Conservation (phyloP, 92 coral and sea anemone genomes). For the Actinernus sp. region DNA sequence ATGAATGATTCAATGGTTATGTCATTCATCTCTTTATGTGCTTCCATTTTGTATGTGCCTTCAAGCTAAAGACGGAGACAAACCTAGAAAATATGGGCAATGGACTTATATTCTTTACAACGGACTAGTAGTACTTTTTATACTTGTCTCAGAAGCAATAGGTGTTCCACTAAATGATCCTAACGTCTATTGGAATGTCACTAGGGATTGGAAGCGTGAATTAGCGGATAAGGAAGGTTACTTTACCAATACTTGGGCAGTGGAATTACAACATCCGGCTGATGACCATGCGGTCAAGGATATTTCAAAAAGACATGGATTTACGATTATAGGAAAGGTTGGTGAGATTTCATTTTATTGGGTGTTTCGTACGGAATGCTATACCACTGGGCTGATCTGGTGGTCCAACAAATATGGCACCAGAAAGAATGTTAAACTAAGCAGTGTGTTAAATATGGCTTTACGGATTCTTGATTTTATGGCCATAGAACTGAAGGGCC, state of each 20-base stretch:
- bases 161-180: constrained; percentile 6
- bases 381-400: no score
- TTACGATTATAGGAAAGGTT: constrained; percentile 93
- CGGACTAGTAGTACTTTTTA: constrained; percentile 17
- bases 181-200: constrained; percentile 42
- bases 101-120: constrained; percentile 61
- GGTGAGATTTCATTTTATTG: no score
- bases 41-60: constrained; percentile 19
- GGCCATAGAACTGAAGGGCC: no score
- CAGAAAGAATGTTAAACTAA: no score
- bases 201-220: constrained; percentile 84
- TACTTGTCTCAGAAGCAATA: not conserved
- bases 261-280: constrained; percentile 86
- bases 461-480: no score
- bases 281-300: constrained; percentile 74
- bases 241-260: constrained; percentile 99
- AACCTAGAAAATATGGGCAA: constrained; percentile 81
- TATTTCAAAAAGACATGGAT: constrained; percentile 91
- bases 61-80: constrained; percentile 6
- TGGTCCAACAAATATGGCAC: no score
- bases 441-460: no score
- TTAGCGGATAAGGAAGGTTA: constrained; percentile 92
- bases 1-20: constrained; percentile 81
- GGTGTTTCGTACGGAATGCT: no score
- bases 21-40: constrained; percentile 63